Conservation (phyloP, 2,888 invertebrate genomes). For the Elysia crispata region DNA sequence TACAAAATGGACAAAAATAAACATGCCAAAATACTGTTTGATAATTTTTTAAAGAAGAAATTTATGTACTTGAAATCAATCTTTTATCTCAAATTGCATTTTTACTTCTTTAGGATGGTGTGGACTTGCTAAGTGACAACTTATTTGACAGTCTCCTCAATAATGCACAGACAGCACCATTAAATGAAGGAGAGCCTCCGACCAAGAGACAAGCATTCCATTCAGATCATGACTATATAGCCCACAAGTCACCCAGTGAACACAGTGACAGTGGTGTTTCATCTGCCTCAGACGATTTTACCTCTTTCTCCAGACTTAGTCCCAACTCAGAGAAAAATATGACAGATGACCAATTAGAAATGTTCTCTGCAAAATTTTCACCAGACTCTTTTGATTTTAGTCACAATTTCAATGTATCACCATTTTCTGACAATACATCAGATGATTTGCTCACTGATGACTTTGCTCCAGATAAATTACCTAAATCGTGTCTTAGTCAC, state of each 20-base stretch:
- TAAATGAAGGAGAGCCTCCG: constrained; percentile 24
- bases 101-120: constrained; percentile 58
- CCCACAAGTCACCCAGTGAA: constrained; percentile 63
- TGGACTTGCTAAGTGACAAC: constrained; percentile 57
- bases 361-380: constrained; percentile 33
- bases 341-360: constrained; percentile 48
- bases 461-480: background rate
- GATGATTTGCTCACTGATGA: constrained; percentile 29
- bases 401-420: background rate
- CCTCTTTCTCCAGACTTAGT: constrained; percentile 32
- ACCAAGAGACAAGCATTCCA: constrained; percentile 44
- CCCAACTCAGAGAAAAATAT: constrained; percentile 39
- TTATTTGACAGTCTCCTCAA: constrained; percentile 50
- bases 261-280: constrained; percentile 72
- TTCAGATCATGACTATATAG: constrained; percentile 68
- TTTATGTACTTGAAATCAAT: background rate
- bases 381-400: constrained; percentile 1
- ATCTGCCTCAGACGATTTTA: constrained; percentile 61
- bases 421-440: constrained; percentile 22
- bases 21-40: too few relatives aligned
- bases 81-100: background rate
- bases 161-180: constrained; percentile 40
- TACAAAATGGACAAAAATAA: too few relatives aligned
- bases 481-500: background rate
- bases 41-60: too few relatives aligned